Percentiles rank a stretch among this genome's conserved stretches.
These are phyloP conservation scores for Pantelozetes paolii DNA, from an alignment of 2,888 invertebrate genomes.

Conservation along the genomic window DNA sequence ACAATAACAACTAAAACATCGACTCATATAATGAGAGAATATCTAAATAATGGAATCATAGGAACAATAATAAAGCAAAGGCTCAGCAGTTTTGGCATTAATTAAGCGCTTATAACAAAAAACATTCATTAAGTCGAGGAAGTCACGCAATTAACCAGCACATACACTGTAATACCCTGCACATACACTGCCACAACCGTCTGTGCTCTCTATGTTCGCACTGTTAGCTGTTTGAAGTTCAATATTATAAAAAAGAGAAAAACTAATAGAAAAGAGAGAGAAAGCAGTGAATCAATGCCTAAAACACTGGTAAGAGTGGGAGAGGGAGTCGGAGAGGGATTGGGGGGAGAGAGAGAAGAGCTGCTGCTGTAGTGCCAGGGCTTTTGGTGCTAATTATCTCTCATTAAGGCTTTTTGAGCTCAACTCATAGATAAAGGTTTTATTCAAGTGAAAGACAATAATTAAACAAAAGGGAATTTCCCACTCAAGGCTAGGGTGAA, in stretches of 20 bases:
- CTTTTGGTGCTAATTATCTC: conserved; percentile 35
- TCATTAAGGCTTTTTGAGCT: conserved; percentile 27
- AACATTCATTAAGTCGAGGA: conserved; percentile 37
- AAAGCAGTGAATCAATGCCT: conserved; percentile 37
- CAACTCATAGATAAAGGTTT: conserved; percentile 11
- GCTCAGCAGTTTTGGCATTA: conserved; percentile 33
- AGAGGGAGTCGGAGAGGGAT: conserved; percentile 19
- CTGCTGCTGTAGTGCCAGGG: conserved; percentile 10
- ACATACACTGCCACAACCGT: background rate
- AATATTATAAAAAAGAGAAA: conserved; percentile 32
- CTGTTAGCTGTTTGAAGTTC: conserved; percentile 22
- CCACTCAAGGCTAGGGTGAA: conserved; percentile 8
- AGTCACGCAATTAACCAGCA: conserved; percentile 32
- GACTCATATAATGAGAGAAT: conserved; percentile 33
- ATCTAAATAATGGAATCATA: conserved; percentile 30
- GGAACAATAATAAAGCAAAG: conserved; percentile 32
- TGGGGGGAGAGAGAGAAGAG: conserved; percentile 25
- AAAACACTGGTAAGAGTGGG: conserved; percentile 38
- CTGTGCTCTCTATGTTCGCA: background rate
- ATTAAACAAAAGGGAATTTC: conserved; percentile 38
- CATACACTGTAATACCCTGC: background rate
- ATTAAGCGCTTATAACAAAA: conserved; percentile 34
- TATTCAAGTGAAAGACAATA: conserved; percentile 33
- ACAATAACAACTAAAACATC: conserved; percentile 35
- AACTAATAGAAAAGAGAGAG: conserved; percentile 39